Percentiles rank a stretch among this genome's conserved stretches.
Evolutionary conservation across 2,113 vertebrate species (phyloP).

Genomic region (Cynopterus brachyotis): DNA sequence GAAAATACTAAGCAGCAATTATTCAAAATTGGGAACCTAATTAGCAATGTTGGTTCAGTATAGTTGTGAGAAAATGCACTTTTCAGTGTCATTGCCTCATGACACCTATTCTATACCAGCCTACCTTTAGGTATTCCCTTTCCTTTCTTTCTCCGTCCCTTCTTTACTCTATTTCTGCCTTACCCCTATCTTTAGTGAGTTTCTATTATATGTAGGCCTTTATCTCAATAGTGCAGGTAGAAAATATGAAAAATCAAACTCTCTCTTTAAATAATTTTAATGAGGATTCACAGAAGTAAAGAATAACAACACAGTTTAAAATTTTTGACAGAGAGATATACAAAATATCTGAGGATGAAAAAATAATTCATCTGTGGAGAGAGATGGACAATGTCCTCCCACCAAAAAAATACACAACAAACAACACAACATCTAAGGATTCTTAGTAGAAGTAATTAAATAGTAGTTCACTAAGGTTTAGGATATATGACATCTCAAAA

Average conservation of each 20-base stretch:
- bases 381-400: not conserved
- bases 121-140: not conserved
- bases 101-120: not conserved
- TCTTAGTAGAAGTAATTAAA: not conserved
- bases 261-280: not conserved
- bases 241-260: not conserved
- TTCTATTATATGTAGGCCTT: not conserved
- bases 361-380: not conserved
- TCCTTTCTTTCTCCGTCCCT: not conserved
- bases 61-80: not conserved
- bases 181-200: not conserved
- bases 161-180: not conserved
- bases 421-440: not conserved
- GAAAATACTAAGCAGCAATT: not conserved
- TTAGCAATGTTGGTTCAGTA: not conserved
- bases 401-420: not conserved
- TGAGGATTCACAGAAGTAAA: not conserved
- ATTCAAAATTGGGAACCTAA: not conserved
- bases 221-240: not conserved
- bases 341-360: not conserved
- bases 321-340: not conserved
- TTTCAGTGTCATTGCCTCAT: not conserved
- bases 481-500: not conserved
- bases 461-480: not conserved
- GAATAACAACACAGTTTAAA: not conserved